Base-by-base conservation (phyloP, 2,888 invertebrate species). In the Penaeus monodon region DNA sequence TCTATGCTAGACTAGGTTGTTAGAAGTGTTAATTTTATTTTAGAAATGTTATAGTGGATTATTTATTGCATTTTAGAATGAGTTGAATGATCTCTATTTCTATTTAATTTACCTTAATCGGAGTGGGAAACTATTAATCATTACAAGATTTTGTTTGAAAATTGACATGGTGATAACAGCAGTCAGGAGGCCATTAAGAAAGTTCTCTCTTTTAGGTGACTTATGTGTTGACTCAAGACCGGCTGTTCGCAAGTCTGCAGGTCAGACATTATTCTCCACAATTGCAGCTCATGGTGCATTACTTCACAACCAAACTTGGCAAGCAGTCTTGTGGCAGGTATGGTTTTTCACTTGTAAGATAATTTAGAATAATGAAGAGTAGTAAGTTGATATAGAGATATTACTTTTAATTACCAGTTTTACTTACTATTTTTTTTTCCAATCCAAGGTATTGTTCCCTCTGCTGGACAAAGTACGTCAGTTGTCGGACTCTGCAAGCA, bases 251-350 rank as follows among this genome's bases (percentile, higher is more conserved):
- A 98, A 99, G 93, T 98, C 98, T 10, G 98, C 99, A 14, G 97
- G 98, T 78, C 99, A 99, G 93, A 99, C 99, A 0, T 93, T 99
- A 85, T 99, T 99, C 93, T 98, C 98, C 80, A 99, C 99, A 29
- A 97, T 99, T 92, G 96, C 97, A 0, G 98, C 99, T 0, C 99
- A 99, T 93, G 98, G 98, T 64, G 95, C 96, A 76, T 94, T 98
- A 88, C 93, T 99, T 49, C 95, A 96, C 92, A 95, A 95, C 88
- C 95, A 96, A 27, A 98, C 98, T 0, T 99, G 99, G 99, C 96
- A 97, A 91, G 96, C 97, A 0, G 95, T 99, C 64, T 94, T 99
- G 17, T 97, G 97, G 97, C 97, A 98, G 93, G 94, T 94, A 90
- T 85, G 91, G 79, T 79, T 57, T 38, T 24, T 38, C 0, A 24